A percentile compares a stretch with the other conserved stretches of the same genome.
Evolutionary conservation across 2,113 vertebrate species (phyloP).

Genomic region (Pterophyllum scalare): DNA sequence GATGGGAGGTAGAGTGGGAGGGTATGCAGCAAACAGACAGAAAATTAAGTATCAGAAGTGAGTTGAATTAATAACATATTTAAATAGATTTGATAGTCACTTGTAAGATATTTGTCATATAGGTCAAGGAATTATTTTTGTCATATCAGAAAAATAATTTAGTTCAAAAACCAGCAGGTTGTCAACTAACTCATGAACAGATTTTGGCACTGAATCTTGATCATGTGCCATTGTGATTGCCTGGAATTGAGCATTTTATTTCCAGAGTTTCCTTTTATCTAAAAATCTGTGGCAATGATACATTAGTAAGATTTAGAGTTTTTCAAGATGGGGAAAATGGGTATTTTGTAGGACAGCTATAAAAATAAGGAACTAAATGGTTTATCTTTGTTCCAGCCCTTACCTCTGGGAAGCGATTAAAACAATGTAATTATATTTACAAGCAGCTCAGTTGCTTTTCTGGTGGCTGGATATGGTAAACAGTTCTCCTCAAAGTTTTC

Average conservation of each 20-base stretch:
- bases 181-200: not conserved
- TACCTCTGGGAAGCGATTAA: too few relatives aligned
- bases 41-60: conserved; percentile 1
- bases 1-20: not conserved
- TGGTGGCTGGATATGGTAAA: too few relatives aligned
- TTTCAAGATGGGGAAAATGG: too few relatives aligned
- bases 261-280: not conserved
- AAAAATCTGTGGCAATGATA: too few relatives aligned
- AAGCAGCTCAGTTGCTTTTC: too few relatives aligned
- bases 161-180: not conserved
- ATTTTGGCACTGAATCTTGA: not conserved
- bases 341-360: too few relatives aligned
- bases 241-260: not conserved
- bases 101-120: not conserved
- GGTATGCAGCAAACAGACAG: not conserved
- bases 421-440: too few relatives aligned
- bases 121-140: not conserved
- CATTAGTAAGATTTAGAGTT: too few relatives aligned
- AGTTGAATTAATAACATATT: not conserved
- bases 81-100: not conserved
- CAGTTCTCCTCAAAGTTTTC: too few relatives aligned
- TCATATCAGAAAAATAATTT: not conserved
- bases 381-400: too few relatives aligned
- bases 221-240: not conserved
- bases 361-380: too few relatives aligned